Percentiles rank a stretch among this genome's conserved stretches.
phyloP scores from a whole-genome alignment of 2,888 invertebrate genomes.

The Corythucha ciliata region DNA sequence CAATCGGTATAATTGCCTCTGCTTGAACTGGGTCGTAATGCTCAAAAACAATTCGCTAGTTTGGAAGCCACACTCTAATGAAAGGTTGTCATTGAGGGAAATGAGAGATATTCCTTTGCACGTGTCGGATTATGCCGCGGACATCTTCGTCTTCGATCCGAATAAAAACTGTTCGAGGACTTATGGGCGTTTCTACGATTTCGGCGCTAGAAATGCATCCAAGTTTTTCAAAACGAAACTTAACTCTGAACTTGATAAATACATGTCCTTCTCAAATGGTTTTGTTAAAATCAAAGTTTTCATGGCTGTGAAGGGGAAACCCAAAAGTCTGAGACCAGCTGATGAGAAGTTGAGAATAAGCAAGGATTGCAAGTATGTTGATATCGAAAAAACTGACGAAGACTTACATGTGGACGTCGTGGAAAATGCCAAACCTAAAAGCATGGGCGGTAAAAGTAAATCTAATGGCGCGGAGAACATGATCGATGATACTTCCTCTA shows the following conservation, averaged over 20 bases:
- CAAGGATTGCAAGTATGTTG: neutral
- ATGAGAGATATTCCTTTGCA: conserved; percentile 14
- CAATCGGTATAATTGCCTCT: conserved; percentile 13
- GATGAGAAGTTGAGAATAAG: conserved; percentile 7
- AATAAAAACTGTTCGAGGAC: conserved; percentile 4
- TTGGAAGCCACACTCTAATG: conserved; percentile 10
- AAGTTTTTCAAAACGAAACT: conserved; percentile 2
- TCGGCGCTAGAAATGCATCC: neutral
- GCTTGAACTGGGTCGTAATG: conserved; percentile 15
- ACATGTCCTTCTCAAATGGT: conserved; percentile 15
- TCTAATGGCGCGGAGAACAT: too few species aligned
- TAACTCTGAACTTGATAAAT: conserved; percentile 8
- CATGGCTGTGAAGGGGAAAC: neutral
- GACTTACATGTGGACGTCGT: conserved; percentile 10
- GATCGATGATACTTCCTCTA: too few species aligned
- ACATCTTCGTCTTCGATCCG: conserved; percentile 12
- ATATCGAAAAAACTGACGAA: conserved; percentile 9
- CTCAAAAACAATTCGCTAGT: conserved; percentile 9
- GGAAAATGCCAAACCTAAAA: too few species aligned
- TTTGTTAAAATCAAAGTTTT: conserved; percentile 13
- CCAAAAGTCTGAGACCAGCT: too few species aligned
- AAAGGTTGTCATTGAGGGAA: neutral
- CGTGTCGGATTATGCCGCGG: neutral
- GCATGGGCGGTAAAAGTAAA: too few species aligned
- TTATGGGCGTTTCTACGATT: neutral